Conservation (phyloP, 1,140 invertebrate genomes). For the Calliopsis andreniformis region DNA sequence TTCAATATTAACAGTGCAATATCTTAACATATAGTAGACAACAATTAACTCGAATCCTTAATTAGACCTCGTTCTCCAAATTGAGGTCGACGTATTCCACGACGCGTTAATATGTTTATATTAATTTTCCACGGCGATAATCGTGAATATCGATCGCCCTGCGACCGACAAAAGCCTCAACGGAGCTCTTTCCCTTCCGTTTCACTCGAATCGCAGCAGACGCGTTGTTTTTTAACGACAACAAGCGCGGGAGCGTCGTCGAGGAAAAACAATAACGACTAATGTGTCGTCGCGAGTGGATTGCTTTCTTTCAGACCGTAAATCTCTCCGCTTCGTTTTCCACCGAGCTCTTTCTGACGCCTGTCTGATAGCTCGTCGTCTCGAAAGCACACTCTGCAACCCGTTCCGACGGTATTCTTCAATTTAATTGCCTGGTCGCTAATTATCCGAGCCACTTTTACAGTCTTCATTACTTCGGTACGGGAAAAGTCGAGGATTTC, state of each 20-base stretch:
- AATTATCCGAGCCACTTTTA: constrained; percentile 36
- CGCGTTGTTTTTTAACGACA: neutral
- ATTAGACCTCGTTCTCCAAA: neutral
- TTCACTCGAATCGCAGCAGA: constrained; percentile 12
- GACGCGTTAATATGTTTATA: neutral
- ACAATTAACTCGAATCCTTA: constrained; percentile 23
- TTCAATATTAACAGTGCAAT: too few relatives aligned
- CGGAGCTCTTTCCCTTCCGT: neutral
- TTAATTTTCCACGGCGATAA: constrained; percentile 12
- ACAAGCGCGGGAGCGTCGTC: neutral
- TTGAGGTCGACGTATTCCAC: neutral
- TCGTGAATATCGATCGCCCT: neutral
- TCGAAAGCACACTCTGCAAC: constrained; percentile 21
- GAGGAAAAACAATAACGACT: constrained; percentile 29
- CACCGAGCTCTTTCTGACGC: neutral
- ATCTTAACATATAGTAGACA: too few relatives aligned
- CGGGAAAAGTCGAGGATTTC: too few relatives aligned
- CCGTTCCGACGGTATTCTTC: constrained; percentile 37
- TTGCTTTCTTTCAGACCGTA: constrained; percentile 23
- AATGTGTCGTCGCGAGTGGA: constrained; percentile 11
- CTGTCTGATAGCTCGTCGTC: constrained; percentile 20
- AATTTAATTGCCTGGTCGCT: constrained; percentile 47
- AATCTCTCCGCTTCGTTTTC: constrained; percentile 11
- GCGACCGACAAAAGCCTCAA: neutral
- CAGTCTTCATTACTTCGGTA: constrained; percentile 31